These are phyloP conservation scores for Eublepharis macularius DNA, from an alignment of 2,113 vertebrate species.

Conservation along the genomic window DNA sequence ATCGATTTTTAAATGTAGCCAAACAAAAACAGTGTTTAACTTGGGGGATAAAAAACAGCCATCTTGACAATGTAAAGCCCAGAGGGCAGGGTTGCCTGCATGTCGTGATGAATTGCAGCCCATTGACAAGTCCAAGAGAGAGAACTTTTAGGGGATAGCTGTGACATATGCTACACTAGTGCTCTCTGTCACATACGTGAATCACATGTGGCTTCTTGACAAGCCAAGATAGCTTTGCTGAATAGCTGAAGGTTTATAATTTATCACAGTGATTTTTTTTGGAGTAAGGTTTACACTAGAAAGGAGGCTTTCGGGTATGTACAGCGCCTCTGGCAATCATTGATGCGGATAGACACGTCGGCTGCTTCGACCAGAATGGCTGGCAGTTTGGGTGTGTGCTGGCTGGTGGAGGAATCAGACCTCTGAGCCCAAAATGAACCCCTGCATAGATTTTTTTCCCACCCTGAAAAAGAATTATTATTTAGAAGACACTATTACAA, in stretches of 20 bases:
- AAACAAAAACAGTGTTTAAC: background rate
- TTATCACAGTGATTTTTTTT: slow-evolving; percentile 33
- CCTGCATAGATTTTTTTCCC: slow-evolving; percentile 9
- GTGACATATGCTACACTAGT: background rate
- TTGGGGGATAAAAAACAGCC: background rate
- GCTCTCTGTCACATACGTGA: slow-evolving; percentile 11
- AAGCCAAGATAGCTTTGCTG: background rate
- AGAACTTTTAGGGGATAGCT: background rate
- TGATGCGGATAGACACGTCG: background rate
- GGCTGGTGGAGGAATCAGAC: slow-evolving; percentile 15
- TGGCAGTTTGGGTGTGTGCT: background rate
- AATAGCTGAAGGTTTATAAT: slow-evolving; percentile 17
- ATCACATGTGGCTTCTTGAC: background rate
- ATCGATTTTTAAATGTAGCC: background rate
- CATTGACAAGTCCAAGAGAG: background rate
- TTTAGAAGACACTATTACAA: slow-evolving; percentile 26
- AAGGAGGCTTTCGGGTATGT: slow-evolving; percentile 25
- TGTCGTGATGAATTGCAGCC: background rate
- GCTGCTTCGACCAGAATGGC: slow-evolving; percentile 29
- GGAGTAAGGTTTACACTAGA: slow-evolving; percentile 6
- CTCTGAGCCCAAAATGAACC: slow-evolving; percentile 30
- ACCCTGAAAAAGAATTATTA: slow-evolving; percentile 38
- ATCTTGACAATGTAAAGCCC: background rate
- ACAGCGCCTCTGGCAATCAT: slow-evolving; percentile 10
- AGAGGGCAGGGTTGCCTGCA: background rate